These are phyloP conservation scores for Pithys albifrons DNA, from an alignment of 2,113 vertebrate genomes.

Conservation along the genomic window DNA sequence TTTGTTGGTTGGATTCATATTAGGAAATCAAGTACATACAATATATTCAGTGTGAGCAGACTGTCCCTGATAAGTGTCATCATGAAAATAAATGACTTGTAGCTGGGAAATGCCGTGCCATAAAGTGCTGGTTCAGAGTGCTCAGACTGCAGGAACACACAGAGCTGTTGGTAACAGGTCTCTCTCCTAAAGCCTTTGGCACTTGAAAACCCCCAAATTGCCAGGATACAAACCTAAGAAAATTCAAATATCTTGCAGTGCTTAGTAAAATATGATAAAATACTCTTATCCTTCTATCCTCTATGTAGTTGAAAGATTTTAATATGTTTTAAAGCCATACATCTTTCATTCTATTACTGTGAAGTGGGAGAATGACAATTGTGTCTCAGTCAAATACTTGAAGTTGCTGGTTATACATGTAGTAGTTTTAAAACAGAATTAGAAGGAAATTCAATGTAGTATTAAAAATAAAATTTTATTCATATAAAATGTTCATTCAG, in stretches of 20 bases:
- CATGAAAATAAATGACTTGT: not conserved
- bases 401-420: not conserved
- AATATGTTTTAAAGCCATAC: not conserved
- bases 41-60: not conserved
- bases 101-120: not conserved
- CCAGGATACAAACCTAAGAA: not conserved
- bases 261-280: not conserved
- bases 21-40: not conserved
- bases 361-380: not conserved
- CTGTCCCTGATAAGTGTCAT: not conserved
- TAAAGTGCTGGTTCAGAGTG: not conserved
- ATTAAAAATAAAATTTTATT: not conserved
- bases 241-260: not conserved
- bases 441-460: not conserved
- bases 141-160: not conserved
- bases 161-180: not conserved
- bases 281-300: not conserved
- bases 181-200: not conserved
- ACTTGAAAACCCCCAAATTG: not conserved
- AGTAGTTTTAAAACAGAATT: not conserved
- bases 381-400: not conserved
- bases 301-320: not conserved
- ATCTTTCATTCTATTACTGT: not conserved
- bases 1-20: not conserved
- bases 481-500: not conserved